Percentiles rank a stretch among this genome's conserved stretches.
These are phyloP conservation scores for Antitype chi DNA, from an alignment of 2,888 invertebrate genomes.

Conservation along the genomic window DNA sequence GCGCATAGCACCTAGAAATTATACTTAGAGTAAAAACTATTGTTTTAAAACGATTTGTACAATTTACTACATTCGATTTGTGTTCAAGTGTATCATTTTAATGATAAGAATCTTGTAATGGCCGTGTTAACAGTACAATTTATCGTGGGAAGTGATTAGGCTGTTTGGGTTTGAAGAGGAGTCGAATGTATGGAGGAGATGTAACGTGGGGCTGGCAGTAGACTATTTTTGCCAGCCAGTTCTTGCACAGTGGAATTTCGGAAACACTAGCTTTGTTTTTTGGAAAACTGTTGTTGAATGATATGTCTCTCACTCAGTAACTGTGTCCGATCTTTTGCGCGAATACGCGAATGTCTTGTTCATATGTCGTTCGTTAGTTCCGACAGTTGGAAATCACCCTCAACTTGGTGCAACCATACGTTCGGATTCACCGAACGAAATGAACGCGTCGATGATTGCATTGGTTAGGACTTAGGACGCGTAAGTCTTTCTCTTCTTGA, in stretches of 20 bases:
- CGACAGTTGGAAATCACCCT: too few species aligned
- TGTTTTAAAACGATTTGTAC: slow-evolving; percentile 57
- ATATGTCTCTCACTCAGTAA: too few species aligned
- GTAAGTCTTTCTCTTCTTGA: too few species aligned
- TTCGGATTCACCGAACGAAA: too few species aligned
- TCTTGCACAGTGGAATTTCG: background rate
- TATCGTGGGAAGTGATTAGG: slow-evolving; percentile 54
- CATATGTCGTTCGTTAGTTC: too few species aligned
- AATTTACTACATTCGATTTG: slow-evolving; percentile 45
- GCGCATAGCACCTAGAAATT: slow-evolving; percentile 53
- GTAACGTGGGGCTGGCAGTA: background rate
- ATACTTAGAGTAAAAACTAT: slow-evolving; percentile 46
- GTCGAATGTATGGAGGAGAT: too few species aligned
- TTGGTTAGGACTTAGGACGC: too few species aligned
- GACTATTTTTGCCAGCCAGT: background rate
- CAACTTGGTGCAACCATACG: too few species aligned
- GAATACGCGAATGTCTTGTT: too few species aligned
- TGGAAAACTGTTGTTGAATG: background rate
- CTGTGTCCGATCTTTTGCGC: too few species aligned
- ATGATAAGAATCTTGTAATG: slow-evolving; percentile 60
- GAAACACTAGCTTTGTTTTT: background rate
- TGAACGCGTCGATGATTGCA: too few species aligned
- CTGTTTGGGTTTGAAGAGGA: background rate
- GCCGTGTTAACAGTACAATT: slow-evolving; percentile 35
- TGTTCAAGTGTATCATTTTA: slow-evolving; percentile 54